These are phyloP conservation scores for Pseudomyrmex concolor DNA, from an alignment of 1,140 invertebrate species.

Conservation along the genomic window DNA sequence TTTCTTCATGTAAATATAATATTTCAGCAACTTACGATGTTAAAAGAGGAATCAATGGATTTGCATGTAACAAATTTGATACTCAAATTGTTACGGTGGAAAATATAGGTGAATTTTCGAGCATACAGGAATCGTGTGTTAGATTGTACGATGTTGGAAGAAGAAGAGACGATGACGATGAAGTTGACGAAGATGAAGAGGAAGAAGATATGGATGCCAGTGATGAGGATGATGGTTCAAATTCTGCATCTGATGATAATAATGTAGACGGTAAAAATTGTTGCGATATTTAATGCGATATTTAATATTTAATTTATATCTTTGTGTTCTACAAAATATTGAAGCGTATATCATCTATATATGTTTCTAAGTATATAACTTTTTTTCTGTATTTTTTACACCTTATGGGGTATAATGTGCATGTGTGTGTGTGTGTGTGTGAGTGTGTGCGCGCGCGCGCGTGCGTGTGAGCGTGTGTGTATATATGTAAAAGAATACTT, in stretches of 20 bases:
- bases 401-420: too few species aligned
- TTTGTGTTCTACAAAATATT: too few species aligned
- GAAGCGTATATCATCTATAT: too few species aligned
- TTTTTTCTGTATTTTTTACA: too few species aligned
- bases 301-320: constrained; percentile 4
- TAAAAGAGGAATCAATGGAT: constrained; percentile 91
- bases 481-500: not conserved
- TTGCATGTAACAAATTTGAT: constrained; percentile 91
- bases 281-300: constrained; percentile 71
- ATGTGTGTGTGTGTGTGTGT: too few species aligned
- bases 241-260: constrained; percentile 85
- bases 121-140: constrained; percentile 93
- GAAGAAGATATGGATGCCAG: constrained; percentile 87
- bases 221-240: constrained; percentile 83
- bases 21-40: constrained; percentile 94
- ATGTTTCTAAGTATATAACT: too few species aligned
- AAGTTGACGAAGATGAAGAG: constrained; percentile 90
- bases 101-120: constrained; percentile 91
- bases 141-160: constrained; percentile 93
- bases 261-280: constrained; percentile 84
- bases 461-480: not conserved
- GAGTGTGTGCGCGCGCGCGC: too few species aligned
- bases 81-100: constrained; percentile 94
- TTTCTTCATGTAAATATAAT: constrained; percentile 22
- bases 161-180: constrained; percentile 90